Percentiles rank a stretch among this genome's conserved stretches.
Conservation (phyloP, 2,888 invertebrate species). For the Rhagonycha fulva region DNA sequence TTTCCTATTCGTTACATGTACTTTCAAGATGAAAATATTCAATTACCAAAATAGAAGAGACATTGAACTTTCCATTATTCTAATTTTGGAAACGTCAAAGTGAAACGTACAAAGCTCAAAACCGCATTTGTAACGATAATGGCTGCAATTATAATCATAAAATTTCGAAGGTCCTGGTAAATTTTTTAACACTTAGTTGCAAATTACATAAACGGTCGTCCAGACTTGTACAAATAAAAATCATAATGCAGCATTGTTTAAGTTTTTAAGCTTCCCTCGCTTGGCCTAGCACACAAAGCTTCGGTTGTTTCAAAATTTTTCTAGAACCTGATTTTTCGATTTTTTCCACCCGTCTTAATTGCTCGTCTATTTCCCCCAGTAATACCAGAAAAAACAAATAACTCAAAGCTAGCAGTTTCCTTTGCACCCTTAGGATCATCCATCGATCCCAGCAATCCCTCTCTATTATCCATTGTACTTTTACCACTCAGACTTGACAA, state of each 20-base stretch:
- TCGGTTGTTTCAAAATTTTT: too few relatives aligned
- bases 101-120: neutral
- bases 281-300: neutral
- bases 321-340: neutral
- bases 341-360: neutral
- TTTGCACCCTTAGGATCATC: neutral
- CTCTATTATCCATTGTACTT: neutral
- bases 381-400: neutral
- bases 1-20: neutral
- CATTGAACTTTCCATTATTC: constrained; percentile 26
- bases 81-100: constrained; percentile 18
- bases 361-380: neutral
- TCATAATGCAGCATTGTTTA: neutral
- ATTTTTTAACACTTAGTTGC: constrained; percentile 42
- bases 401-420: neutral
- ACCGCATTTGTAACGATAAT: neutral
- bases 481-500: neutral
- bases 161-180: constrained; percentile 40
- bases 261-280: neutral
- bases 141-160: neutral
- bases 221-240: neutral
- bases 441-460: neutral
- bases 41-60: constrained; percentile 17
- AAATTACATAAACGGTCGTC: constrained; percentile 24
- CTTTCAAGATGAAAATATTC: neutral